These are phyloP conservation scores for Cyanistes caeruleus DNA, from an alignment of 2,113 vertebrate species.

Conservation along the genomic window DNA sequence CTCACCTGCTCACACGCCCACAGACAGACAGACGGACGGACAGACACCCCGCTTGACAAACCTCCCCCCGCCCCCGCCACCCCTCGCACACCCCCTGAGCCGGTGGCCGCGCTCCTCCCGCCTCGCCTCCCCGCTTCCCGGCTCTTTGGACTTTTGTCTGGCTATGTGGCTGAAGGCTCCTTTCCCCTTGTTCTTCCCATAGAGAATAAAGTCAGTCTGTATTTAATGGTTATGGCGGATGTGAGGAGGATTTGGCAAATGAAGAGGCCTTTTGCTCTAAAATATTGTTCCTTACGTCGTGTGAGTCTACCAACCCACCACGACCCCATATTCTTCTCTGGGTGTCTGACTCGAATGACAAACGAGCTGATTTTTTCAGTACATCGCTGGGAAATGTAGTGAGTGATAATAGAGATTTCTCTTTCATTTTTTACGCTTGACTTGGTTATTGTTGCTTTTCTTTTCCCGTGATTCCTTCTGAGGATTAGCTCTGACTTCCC, in stretches of 20 bases:
- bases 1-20: not conserved
- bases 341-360: constrained; percentile 99
- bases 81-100: not conserved
- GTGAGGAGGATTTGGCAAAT: constrained; percentile 92
- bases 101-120: constrained; percentile 2
- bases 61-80: no score
- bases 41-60: not conserved
- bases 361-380: constrained; percentile 95
- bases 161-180: constrained; percentile 83
- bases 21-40: not conserved
- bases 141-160: constrained; percentile 86
- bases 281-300: constrained; percentile 95
- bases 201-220: constrained; percentile 99
- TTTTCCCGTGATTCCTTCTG: constrained; percentile 96
- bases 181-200: constrained; percentile 88
- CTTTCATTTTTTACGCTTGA: constrained; percentile 99
- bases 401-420: constrained; percentile 99
- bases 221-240: constrained; percentile 99
- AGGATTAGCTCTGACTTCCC: constrained; percentile 99
- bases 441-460: constrained; percentile 99
- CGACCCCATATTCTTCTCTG: constrained; percentile 95
- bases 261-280: constrained; percentile 88
- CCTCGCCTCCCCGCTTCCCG: constrained; percentile 78
- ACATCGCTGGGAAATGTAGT: constrained; percentile 98
- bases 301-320: constrained; percentile 98